Percentiles rank a stretch among this genome's conserved stretches.
Evolutionary conservation across 2,113 vertebrate species (phyloP).

Genomic region (Vanacampus margaritifer): DNA sequence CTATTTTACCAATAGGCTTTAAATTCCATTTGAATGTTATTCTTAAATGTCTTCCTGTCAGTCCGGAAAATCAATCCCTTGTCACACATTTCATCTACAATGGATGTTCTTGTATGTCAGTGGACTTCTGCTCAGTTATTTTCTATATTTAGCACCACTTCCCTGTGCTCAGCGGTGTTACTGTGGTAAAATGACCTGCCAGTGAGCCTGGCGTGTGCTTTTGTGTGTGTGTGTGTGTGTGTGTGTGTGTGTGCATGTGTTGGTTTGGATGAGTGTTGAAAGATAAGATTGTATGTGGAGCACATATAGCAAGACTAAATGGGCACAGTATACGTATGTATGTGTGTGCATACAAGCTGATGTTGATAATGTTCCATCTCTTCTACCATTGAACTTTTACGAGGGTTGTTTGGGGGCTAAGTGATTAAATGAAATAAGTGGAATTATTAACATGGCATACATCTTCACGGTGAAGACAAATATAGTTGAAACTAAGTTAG

Average conservation of each 20-base stretch:
- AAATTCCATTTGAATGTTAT: conserved; percentile 7
- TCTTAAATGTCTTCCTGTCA: conserved; percentile 7
- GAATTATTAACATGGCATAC: background rate
- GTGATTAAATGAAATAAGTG: conserved; percentile 12
- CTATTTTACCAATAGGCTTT: too few relatives aligned
- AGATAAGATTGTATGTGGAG: too few relatives aligned
- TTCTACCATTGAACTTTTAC: background rate
- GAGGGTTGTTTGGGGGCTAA: conserved; percentile 1
- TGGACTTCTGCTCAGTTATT: conserved; percentile 41
- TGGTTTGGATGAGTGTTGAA: background rate
- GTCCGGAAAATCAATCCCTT: conserved; percentile 7
- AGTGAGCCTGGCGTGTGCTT: conserved; percentile 12
- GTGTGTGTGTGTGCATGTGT: conserved; percentile 1
- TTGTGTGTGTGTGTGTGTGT: conserved; percentile 2
- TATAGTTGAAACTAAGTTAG: background rate
- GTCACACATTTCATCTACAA: conserved; percentile 8
- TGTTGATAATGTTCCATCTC: too few relatives aligned
- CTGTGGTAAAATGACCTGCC: conserved; percentile 52
- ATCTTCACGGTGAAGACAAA: background rate
- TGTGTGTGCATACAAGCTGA: too few relatives aligned
- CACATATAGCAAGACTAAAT: too few relatives aligned
- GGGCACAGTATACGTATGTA: too few relatives aligned
- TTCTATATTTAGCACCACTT: conserved; percentile 45
- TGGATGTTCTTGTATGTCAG: conserved; percentile 37
- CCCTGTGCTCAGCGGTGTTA: conserved; percentile 32